phyloP scores from a whole-genome alignment of 2,797 vertebrate species.

The Tauraco hartlaubi region DNA sequence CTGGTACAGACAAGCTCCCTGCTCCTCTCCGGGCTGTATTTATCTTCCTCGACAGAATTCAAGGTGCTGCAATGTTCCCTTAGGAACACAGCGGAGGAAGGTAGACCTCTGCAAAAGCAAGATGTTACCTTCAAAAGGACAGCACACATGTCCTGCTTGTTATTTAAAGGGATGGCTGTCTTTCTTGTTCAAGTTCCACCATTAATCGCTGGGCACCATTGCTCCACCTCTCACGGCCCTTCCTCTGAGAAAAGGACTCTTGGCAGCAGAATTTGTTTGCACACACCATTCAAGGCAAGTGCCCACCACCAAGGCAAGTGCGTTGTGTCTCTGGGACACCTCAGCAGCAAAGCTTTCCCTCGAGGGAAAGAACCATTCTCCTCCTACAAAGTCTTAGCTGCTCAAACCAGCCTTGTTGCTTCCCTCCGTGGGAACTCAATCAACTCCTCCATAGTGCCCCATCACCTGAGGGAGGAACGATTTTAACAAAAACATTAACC shows the following conservation, averaged over 20 bases:
- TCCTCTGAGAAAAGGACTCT: neutral
- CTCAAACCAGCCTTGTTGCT: neutral
- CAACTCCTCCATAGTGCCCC: neutral
- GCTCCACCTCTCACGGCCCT: neutral
- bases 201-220: neutral
- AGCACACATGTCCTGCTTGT: neutral
- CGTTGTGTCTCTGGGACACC: neutral
- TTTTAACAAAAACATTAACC: neutral
- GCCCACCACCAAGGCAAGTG: neutral
- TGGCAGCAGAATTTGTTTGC: neutral
- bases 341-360: neutral
- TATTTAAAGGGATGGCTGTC: neutral
- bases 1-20: neutral
- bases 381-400: neutral
- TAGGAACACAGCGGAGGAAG: neutral
- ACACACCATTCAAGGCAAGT: neutral
- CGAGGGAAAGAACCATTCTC: accelerated
- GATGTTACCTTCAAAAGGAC: neutral
- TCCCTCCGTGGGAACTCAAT: neutral
- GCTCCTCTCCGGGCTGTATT: neutral
- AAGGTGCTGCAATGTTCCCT: neutral
- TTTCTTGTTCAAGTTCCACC: neutral
- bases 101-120: neutral
- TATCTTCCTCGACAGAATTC: neutral
- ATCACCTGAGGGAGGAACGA: neutral